phyloP scores from a whole-genome alignment of 2,888 invertebrate genomes.

The Mimachlamys varia region DNA sequence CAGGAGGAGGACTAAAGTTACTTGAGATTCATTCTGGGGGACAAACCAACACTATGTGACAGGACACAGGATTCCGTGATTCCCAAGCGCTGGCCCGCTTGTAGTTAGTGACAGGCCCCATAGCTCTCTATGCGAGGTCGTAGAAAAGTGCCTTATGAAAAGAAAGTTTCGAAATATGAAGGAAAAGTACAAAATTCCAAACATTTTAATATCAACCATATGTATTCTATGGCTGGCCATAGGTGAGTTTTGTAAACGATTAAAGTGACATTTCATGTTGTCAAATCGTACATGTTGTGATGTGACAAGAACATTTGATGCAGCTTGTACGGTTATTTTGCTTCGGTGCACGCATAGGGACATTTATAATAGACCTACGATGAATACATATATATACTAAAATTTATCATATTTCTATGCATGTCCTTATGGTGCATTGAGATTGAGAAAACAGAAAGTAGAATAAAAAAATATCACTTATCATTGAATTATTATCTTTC shows the following conservation, averaged over 20 bases:
- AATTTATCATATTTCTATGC: too few relatives aligned
- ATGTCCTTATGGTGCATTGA: too few relatives aligned
- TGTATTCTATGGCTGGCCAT: constrained; percentile 24
- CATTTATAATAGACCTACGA: too few relatives aligned
- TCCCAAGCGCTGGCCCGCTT: constrained; percentile 31
- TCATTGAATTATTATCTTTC: too few relatives aligned
- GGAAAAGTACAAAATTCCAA: not conserved
- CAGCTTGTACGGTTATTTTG: too few relatives aligned
- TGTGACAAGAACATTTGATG: too few relatives aligned
- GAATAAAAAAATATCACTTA: too few relatives aligned
- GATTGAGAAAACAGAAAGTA: too few relatives aligned
- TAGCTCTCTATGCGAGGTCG: not conserved
- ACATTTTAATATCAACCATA: not conserved
- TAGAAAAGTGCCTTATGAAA: constrained; percentile 4
- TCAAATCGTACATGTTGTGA: not conserved
- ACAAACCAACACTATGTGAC: not conserved
- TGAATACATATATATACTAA: too few relatives aligned
- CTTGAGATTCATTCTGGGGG: not conserved
- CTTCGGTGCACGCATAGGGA: too few relatives aligned
- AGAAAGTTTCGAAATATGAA: constrained; percentile 26
- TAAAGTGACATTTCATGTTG: not conserved
- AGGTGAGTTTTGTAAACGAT: not conserved
- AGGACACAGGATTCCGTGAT: not conserved
- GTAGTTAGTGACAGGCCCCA: constrained; percentile 17
- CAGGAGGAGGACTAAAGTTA: constrained; percentile 6